A percentile compares a stretch with the other conserved stretches of the same genome.
Conservation (phyloP, 2,888 invertebrate genomes). For the Nymphalis urticae region DNA sequence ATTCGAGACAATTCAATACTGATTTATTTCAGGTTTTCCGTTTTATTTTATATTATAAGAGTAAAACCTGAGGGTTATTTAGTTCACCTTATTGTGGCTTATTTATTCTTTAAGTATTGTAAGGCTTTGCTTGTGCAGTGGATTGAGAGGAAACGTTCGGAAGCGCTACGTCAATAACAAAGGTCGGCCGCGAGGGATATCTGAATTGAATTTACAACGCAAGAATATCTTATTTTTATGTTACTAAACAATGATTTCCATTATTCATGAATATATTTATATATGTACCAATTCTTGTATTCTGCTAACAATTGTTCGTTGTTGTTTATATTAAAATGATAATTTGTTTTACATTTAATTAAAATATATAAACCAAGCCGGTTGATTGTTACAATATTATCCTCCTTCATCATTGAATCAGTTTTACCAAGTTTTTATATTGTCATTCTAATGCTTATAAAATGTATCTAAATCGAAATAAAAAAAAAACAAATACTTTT, state of each 20-base stretch:
- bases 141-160: slow-evolving; percentile 13
- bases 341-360: no score
- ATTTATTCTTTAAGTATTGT: slow-evolving; percentile 23
- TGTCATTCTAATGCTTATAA: no score
- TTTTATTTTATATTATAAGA: slow-evolving; percentile 14
- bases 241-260: slow-evolving; percentile 17
- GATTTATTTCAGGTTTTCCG: slow-evolving; percentile 21
- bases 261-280: neutral
- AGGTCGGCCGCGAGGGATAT: slow-evolving; percentile 10
- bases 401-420: no score
- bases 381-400: no score
- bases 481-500: no score
- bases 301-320: neutral
- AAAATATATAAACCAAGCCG: no score
- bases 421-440: no score
- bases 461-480: no score
- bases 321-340: no score
- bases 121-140: slow-evolving; percentile 3
- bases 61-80: slow-evolving; percentile 18
- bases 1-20: neutral
- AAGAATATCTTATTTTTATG: slow-evolving; percentile 17
- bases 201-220: slow-evolving; percentile 19
- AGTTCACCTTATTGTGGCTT: slow-evolving; percentile 26
- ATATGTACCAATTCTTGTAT: neutral
- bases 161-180: slow-evolving; percentile 15